Conservation (phyloP, 2,113 vertebrate species). For the Sialia sialis region DNA sequence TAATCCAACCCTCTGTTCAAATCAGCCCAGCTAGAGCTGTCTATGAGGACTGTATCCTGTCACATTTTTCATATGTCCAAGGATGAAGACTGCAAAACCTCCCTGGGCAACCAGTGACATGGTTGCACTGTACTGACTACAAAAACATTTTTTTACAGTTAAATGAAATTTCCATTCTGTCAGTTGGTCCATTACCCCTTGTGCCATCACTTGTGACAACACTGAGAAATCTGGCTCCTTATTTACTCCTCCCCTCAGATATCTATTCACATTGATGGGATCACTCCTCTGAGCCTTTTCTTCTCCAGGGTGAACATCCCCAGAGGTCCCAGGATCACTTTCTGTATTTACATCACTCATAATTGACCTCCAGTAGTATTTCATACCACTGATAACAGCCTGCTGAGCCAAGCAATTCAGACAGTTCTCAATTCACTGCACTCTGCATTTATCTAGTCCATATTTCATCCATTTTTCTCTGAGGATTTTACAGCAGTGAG, state of each 20-base stretch:
- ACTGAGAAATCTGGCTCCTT: neutral
- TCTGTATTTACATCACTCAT: neutral
- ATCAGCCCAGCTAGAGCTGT: neutral
- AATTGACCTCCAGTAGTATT: neutral
- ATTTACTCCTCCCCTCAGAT: neutral
- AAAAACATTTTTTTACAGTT: neutral
- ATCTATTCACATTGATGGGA: neutral
- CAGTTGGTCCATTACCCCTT: neutral
- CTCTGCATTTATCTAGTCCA: neutral
- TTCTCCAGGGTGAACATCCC: neutral
- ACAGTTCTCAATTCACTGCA: neutral
- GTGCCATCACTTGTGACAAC: neutral
- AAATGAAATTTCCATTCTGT: neutral
- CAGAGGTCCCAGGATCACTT: neutral
- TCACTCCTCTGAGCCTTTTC: neutral
- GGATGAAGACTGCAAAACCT: neutral
- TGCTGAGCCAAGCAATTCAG: neutral
- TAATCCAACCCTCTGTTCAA: neutral
- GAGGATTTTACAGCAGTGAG: neutral
- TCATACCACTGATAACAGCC: neutral
- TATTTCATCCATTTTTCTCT: neutral
- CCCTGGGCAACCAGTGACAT: neutral
- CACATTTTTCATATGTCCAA: neutral
- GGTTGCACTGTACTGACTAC: neutral
- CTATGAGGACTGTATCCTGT: neutral